Evolutionary conservation across 2,888 invertebrate species (phyloP), one percentile per base, ranked within the genome.

Genomic region (Atrina japonica): DNA sequence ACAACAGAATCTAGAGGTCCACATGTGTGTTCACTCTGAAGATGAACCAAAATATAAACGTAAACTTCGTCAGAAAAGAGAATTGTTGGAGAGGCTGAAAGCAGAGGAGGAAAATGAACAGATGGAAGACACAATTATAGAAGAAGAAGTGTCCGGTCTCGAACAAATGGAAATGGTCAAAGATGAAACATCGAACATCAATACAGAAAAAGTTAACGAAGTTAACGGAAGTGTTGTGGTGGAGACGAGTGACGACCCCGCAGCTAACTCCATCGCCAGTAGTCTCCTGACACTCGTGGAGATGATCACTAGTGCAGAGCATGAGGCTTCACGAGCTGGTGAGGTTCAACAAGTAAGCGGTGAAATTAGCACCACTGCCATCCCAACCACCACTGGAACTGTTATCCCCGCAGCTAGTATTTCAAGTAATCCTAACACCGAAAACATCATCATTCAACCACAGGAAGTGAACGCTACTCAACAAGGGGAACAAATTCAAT

Each of bases 51-150:
- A 72, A 23, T 72, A 72, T 56, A 72, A 72, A 25, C 66, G 67
- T 14, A 67, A 64, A 35, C n/a, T 72, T 2, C 27, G 66, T n/a
- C 56, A 56, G 49, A 72, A 58, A 29, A 55, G 66, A 23, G 66
- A 67, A 16, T 21, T 67, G 27, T 18, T 72, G 18, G 71, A 66
- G 29, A 41, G 52, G 25, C 41, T 67, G 1, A 41, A 41, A n/a
- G 56, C 47, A 29, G 63, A 61, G 21, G 56, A 72, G 14, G 47
- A 55, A 2, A 47, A 25, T n/a, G 53, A 70, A 21, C 61, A 76
- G n/a, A 71, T 77, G 66, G 77, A 80, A 55, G 76, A 76, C 23
- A 73, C 68, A 11, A 68, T 59, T 9, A 49, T 69, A 21, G 71
- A 75, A n/a, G 73, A 75, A 23, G 74, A 70, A 1, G 58, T 64